Evolutionary conservation across 2,888 invertebrate genomes (phyloP), one percentile per base, ranked within the genome.

Genomic region (Microctonus hyperodae): DNA sequence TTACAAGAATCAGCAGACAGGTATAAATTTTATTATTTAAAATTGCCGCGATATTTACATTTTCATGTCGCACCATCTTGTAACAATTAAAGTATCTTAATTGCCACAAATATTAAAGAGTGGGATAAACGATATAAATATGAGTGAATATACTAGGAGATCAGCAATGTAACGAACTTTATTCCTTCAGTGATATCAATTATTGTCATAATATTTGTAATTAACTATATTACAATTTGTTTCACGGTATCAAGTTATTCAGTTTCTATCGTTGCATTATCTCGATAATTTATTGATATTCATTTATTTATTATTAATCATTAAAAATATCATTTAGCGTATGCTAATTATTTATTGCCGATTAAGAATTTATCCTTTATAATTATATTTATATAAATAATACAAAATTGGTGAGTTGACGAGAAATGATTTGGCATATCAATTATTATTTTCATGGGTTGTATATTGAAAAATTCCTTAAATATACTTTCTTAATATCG

Each of bases 1-100:
- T 90, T 89, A 48, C 86, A 88, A 55, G 91, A 91, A 77, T 89
- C 89, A 76, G 92, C 93, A 58, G 85, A 88, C 60, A 90, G 92
- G 93, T 92, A 83, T 59, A n/a, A 1, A 55, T 7, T 5, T 5
- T 20, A 13, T 31, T 7, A 59, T 13, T 65, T 55, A 55, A 61
- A 68, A 64, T 58, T 59, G 59, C 64, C 66, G 66, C 58, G 11
- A 31, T n/a, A 13, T 57, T 22, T 48, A 58, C 23, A 44, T 40
- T 53, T 37, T 62, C 55, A 53, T 55, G 50, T 57, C 28, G n/a
- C 65, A 60, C 67, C 69, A 69, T 63, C 65, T 65, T 55, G 40
- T 57, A 65, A 25, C 5, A 28, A 37, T 31, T 50, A 69, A 69
- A 68, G 28, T 59, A 35, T 63, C 63, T 58, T 35, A 35, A 23